Evolutionary conservation across 1,140 invertebrate species (phyloP).

Genomic region (Holotrichia oblita): DNA sequence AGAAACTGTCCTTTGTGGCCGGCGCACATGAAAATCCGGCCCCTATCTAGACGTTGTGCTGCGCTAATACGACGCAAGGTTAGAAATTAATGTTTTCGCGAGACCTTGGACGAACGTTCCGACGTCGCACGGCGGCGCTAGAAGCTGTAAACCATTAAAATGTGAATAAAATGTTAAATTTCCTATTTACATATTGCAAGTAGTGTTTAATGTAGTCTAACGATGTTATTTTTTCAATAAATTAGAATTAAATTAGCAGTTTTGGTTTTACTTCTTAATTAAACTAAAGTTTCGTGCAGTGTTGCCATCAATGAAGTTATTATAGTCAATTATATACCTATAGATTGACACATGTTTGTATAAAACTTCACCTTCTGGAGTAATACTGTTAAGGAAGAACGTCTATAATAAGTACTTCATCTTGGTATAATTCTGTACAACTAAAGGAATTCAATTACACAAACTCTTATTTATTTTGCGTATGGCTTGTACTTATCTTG

Average conservation of each 20-base stretch:
- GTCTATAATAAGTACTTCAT: too few relatives aligned
- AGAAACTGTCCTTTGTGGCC: conserved; percentile 51
- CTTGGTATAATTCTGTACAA: too few relatives aligned
- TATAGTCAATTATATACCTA: too few relatives aligned
- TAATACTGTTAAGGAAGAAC: too few relatives aligned
- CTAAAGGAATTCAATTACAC: too few relatives aligned
- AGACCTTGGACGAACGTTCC: conserved; percentile 23
- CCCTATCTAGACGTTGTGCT: not conserved
- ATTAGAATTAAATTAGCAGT: too few relatives aligned
- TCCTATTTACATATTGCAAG: conserved; percentile 33
- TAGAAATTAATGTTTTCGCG: conserved; percentile 52
- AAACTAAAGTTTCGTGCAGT: too few relatives aligned
- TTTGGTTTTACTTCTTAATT: too few relatives aligned
- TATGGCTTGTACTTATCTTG: not conserved
- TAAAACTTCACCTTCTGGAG: too few relatives aligned
- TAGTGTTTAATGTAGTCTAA: not conserved
- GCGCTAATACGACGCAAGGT: conserved; percentile 46
- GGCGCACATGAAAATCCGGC: conserved; percentile 43
- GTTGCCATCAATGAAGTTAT: too few relatives aligned
- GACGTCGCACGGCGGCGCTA: conserved; percentile 26
- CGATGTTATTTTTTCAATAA: too few relatives aligned
- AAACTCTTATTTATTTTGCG: not conserved
- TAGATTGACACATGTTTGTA: too few relatives aligned
- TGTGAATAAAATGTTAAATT: conserved; percentile 56
- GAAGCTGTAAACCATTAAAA: conserved; percentile 56